Evolutionary conservation across 2,888 invertebrate genomes (phyloP), one percentile per base, ranked within the genome.

Genomic region (Napeogenes inachia): DNA sequence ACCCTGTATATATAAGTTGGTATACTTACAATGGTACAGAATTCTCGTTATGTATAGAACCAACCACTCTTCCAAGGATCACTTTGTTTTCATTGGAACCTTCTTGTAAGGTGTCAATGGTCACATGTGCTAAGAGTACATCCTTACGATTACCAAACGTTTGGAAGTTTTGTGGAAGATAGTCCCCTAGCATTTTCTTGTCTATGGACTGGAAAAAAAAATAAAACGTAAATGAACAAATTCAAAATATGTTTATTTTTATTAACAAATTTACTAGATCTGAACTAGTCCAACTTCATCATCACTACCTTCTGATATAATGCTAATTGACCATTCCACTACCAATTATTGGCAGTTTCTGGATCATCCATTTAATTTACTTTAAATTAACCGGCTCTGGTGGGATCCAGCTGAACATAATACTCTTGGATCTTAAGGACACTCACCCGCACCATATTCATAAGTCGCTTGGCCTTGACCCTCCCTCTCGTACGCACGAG

Each of bases 41-140:
- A 72, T 94, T 94, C 57, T 95, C 94, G 71, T 93, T 94, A 68
- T 94, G 93, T 68, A 96, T 93, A 65, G 95, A 95, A 71, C 96
- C 96, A 3, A 97, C 94, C 32, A 97, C 97, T 79, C 94, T 94
- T 3, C 96, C 97, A 62, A 95, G 80, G 1, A 96, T 81, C 0
- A 96, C 93, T 74, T 92, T 94, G 68, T 93, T 79, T 13, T 91
- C 81, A 75, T 97, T 97, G 10, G 91, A 72, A 3, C 95, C 96
- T 4, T 91, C 83, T 56, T 87, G 82, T 62, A 96, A 81, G 46
- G 92, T 86, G 46, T 85, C 85, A 13, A 96, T 77, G 2, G 78
- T 78, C 6, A 70, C 68, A 6, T 65, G 71, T 30, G 78, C 70
- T 70, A 94, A 59, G 2, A 70, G 56, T n/a, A 83, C 79, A 59